Evolutionary conservation across 2,113 vertebrate species (phyloP), one percentile per base, ranked within the genome.

Genomic region (Nothocercus julius): DNA sequence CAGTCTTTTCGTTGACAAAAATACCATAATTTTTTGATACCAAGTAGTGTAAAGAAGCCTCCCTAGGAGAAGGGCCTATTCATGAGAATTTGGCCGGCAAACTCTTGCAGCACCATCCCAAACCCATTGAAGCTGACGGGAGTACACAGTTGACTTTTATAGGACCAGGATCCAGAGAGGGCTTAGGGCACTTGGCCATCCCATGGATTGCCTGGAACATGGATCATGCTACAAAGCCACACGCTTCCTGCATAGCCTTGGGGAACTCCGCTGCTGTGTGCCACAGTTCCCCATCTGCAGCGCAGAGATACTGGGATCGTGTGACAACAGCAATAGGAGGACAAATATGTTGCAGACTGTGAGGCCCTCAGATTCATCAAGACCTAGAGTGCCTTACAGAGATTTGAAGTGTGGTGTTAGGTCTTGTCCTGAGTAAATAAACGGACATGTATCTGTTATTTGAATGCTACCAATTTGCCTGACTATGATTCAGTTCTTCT

Each of bases 261-360:
- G 62, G 34, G 47, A 64, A 44, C 79, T 64, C 40, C 21, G 87
- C 82, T 58, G 67, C 77, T 1, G 0, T 3, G 62, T 72, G 73
- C 80, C 44, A 5, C 34, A 30, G 49, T 27, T 84, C 83, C 66
- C 74, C 89, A 66, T 49, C 54, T 91, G 94, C 3, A 1, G 18
- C 79, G n/a, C 64, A 77, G 78, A 77, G 79, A 15, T 40, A 36
- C 0, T 2, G 68, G 42, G 44, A 53, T 89, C 0, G 54, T 86
- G 47, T 89, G 86, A 82, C 66, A 77, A 81, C 42, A 82, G 82
- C 88, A 68, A 13, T 13, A 32, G 47, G 47, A 58, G 68, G 49
- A 78, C 78, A 62, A 92, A 92, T 79, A 62, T 34, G 54, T 74
- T 38, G 11, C 49, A 82, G 42, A 59, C 42, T 38, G 64, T 61